Percentiles rank a stretch among this genome's conserved stretches.
phyloP scores from a whole-genome alignment of 2,113 vertebrate species.

The Limnothrissa miodon region DNA sequence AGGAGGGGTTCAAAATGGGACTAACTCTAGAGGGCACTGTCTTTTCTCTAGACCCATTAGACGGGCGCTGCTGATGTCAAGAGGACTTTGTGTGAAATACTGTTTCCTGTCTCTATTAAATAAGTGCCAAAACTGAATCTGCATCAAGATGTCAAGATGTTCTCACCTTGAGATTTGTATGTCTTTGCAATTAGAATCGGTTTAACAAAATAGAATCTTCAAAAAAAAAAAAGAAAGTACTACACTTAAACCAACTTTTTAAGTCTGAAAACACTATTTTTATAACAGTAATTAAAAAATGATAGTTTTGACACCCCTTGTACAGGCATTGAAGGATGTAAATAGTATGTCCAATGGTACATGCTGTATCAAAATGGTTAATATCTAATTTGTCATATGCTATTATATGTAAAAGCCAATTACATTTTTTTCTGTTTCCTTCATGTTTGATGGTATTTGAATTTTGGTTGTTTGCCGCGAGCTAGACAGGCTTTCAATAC shows the following conservation, averaged over 20 bases:
- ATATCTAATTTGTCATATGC: constrained; percentile 17
- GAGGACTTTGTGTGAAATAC: constrained; percentile 53
- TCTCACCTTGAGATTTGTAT: constrained; percentile 66
- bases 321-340: constrained; percentile 64
- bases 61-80: constrained; percentile 88
- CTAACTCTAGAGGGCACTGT: constrained; percentile 95
- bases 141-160: constrained; percentile 48
- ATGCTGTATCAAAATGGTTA: constrained; percentile 40
- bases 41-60: constrained; percentile 92
- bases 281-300: constrained; percentile 56
- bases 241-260: constrained; percentile 13
- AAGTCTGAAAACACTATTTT: constrained; percentile 71
- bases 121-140: constrained; percentile 71
- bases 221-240: constrained; percentile 3
- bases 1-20: constrained; percentile 99
- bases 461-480: not conserved
- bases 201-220: constrained; percentile 58
- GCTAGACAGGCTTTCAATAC: no score
- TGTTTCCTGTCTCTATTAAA: constrained; percentile 67
- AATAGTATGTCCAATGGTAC: constrained; percentile 64
- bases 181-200: constrained; percentile 67
- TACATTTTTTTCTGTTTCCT: constrained; percentile 12
- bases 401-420: constrained; percentile 24
- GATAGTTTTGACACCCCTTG: constrained; percentile 60
- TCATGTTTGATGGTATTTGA: constrained; percentile 16